phyloP scores from a whole-genome alignment of 2,113 vertebrate species.

The Campylomormyrus numenius region DNA sequence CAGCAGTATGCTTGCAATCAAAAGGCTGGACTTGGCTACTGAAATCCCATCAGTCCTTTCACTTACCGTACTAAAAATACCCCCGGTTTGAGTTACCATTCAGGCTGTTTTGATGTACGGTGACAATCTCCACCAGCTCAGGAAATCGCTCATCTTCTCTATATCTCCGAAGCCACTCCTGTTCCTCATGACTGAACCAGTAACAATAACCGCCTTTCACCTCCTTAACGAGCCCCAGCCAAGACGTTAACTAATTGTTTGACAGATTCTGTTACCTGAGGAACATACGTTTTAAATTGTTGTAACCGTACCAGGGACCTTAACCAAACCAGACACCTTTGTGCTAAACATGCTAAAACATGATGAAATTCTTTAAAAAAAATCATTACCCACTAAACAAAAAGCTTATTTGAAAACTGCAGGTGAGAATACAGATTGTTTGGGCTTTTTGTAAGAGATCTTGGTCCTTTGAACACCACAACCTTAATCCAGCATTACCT shows the following conservation, averaged over 20 bases:
- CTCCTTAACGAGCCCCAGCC: background rate
- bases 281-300: background rate
- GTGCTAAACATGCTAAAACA: background rate
- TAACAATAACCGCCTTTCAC: background rate
- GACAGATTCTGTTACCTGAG: background rate
- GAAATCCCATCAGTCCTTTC: background rate
- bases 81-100: background rate
- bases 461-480: background rate
- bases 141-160: background rate
- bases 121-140: background rate
- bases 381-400: background rate
- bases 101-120: background rate
- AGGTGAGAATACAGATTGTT: background rate
- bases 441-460: background rate
- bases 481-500: background rate
- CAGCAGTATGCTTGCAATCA: background rate
- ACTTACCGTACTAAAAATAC: background rate
- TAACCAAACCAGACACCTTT: background rate
- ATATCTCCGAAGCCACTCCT: background rate
- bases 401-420: background rate
- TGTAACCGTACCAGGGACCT: background rate
- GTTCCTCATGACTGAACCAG: background rate
- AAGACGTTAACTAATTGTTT: background rate
- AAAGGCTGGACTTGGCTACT: background rate
- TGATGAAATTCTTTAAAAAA: background rate